phyloP scores from a whole-genome alignment of 2,888 invertebrate genomes.

The Calliopum simillimum region DNA sequence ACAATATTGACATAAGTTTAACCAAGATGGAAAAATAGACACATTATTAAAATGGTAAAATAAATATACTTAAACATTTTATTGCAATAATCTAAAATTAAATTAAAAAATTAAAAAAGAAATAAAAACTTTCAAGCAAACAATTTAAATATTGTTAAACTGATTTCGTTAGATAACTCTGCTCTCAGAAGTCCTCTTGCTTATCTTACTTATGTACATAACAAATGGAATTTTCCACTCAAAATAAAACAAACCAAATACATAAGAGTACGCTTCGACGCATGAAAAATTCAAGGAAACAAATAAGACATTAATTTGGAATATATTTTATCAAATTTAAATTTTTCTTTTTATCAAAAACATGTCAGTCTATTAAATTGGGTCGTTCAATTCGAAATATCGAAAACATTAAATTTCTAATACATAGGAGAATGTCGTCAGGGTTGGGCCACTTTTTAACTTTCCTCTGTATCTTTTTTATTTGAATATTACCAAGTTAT shows the following conservation, averaged over 20 bases:
- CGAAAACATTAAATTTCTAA: too few relatives aligned
- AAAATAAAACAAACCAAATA: too few relatives aligned
- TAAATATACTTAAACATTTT: background rate
- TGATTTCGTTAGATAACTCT: background rate
- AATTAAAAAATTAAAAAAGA: constrained; percentile 9
- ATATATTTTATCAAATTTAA: too few relatives aligned
- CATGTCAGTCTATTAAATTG: too few relatives aligned
- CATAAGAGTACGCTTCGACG: background rate
- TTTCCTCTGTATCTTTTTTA: too few relatives aligned
- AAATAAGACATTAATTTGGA: too few relatives aligned
- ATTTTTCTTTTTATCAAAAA: too few relatives aligned
- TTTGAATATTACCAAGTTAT: too few relatives aligned
- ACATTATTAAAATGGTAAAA: background rate
- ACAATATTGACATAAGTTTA: background rate
- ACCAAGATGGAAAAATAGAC: background rate
- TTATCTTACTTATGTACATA: background rate
- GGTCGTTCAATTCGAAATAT: too few relatives aligned
- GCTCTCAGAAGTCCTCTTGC: background rate
- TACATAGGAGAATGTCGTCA: too few relatives aligned
- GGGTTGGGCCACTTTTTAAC: too few relatives aligned
- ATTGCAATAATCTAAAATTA: constrained; percentile 1
- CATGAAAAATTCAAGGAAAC: background rate
- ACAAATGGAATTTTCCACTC: constrained; percentile 13
- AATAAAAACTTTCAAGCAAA: background rate
- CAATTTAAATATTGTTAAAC: background rate